Evolutionary conservation across 1,140 invertebrate species (phyloP).

Genomic region (Protaetia brevitarsis): DNA sequence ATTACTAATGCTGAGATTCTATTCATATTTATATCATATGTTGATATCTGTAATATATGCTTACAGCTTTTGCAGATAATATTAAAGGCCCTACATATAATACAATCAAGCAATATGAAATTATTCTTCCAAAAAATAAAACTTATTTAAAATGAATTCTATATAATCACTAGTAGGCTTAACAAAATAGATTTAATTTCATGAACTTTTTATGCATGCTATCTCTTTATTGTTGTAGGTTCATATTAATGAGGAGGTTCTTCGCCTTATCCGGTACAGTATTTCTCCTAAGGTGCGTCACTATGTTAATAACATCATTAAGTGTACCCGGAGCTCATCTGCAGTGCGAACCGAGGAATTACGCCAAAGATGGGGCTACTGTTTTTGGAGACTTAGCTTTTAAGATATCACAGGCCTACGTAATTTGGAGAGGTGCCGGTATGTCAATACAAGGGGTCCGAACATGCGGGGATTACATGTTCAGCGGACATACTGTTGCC

Average conservation of each 20-base stretch:
- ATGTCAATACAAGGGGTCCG: conserved; percentile 97
- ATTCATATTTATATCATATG: no score
- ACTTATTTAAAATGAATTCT: no score
- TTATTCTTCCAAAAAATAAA: no score
- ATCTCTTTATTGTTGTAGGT: conserved; percentile 59
- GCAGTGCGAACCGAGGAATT: conserved; percentile 86
- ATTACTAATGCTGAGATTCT: no score
- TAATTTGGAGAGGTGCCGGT: conserved; percentile 94
- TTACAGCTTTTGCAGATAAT: no score
- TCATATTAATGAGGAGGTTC: conserved; percentile 91
- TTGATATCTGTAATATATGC: no score
- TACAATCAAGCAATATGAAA: no score
- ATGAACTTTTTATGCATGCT: not conserved
- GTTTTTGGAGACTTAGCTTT: conserved; percentile 51
- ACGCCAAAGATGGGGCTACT: conserved; percentile 41
- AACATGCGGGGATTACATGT: conserved; percentile 99
- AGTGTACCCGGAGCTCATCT: conserved; percentile 96
- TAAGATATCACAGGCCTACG: conserved; percentile 74
- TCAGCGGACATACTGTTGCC: conserved; percentile 96
- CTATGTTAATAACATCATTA: conserved; percentile 97
- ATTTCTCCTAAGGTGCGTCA: conserved; percentile 93
- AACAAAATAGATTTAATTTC: no score
- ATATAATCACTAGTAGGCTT: no score
- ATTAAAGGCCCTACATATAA: no score
- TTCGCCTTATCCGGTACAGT: conserved; percentile 96